A percentile compares a stretch with the other conserved stretches of the same genome.
phyloP scores from a whole-genome alignment of 2,113 vertebrate genomes.

The Rhinoderma darwinii region DNA sequence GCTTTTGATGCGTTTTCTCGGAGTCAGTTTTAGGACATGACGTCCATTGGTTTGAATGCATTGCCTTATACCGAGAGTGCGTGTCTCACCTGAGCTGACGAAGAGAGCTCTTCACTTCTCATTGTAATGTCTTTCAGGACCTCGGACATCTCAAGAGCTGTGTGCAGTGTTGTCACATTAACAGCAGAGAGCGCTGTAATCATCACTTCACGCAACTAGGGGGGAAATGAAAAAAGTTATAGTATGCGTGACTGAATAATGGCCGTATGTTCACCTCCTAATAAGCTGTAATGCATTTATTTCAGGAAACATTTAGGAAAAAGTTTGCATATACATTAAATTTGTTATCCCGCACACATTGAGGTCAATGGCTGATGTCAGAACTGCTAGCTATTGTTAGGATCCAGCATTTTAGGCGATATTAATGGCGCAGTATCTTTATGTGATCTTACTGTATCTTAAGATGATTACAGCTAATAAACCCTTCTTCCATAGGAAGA shows the following conservation, averaged over 20 bases:
- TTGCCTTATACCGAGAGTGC: background rate
- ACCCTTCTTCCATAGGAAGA: too few relatives aligned
- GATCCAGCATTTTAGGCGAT: too few relatives aligned
- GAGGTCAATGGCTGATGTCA: too few relatives aligned
- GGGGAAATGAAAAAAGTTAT: slow-evolving; percentile 54
- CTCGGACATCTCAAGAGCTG: slow-evolving; percentile 79
- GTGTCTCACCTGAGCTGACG: slow-evolving; percentile 79
- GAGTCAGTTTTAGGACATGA: background rate
- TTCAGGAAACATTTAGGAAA: background rate
- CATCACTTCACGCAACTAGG: slow-evolving; percentile 85
- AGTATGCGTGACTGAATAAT: background rate
- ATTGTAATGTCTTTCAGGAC: slow-evolving; percentile 83
- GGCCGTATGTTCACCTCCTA: background rate
- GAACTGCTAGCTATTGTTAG: too few relatives aligned
- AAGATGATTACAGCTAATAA: too few relatives aligned
- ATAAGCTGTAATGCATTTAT: background rate
- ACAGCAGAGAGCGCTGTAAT: slow-evolving; percentile 78
- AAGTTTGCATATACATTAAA: background rate
- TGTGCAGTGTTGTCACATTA: slow-evolving; percentile 73
- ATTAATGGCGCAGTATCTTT: too few relatives aligned
- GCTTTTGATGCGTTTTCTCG: too few relatives aligned
- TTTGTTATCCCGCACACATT: too few relatives aligned
- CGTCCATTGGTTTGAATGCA: background rate
- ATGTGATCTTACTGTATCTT: too few relatives aligned
- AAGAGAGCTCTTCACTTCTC: slow-evolving; percentile 78